These are phyloP conservation scores for Melitaea cinxia DNA, from an alignment of 1,140 invertebrate species.

Conservation along the genomic window DNA sequence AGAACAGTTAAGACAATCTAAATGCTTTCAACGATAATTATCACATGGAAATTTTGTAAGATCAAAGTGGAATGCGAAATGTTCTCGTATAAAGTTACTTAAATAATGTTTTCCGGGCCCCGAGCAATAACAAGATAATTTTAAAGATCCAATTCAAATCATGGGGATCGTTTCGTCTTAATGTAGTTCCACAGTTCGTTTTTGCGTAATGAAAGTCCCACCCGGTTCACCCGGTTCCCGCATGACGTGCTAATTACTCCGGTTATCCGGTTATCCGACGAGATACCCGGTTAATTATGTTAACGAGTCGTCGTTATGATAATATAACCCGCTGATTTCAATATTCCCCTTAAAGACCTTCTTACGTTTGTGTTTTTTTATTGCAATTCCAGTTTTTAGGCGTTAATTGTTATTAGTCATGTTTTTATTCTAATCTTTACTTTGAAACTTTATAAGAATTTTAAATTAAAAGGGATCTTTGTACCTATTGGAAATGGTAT, in stretches of 20 bases:
- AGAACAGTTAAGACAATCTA: too few species aligned
- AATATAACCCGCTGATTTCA: constrained; percentile 25
- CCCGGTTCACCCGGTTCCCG: constrained; percentile 20
- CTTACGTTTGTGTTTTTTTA: constrained; percentile 14
- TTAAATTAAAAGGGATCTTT: too few species aligned
- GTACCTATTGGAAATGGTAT: too few species aligned
- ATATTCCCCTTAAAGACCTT: constrained; percentile 10
- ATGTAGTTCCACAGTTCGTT: constrained; percentile 17
- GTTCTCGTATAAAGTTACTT: too few species aligned
- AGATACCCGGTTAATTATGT: constrained; percentile 32
- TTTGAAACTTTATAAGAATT: too few species aligned
- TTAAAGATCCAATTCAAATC: not conserved
- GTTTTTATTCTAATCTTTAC: too few species aligned
- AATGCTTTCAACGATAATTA: too few species aligned
- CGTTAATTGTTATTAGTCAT: too few species aligned
- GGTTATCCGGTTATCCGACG: constrained; percentile 19
- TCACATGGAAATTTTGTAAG: too few species aligned
- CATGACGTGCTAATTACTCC: constrained; percentile 35
- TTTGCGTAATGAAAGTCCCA: constrained; percentile 18
- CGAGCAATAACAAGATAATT: not conserved
- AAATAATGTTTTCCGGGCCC: too few species aligned
- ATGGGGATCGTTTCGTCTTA: constrained; percentile 1
- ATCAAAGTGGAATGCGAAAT: too few species aligned
- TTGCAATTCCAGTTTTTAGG: not conserved
- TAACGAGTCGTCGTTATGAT: constrained; percentile 31